Evolutionary conservation across 2,888 invertebrate genomes (phyloP), one percentile per base, ranked within the genome.

Genomic region (Andrena bucephala): DNA sequence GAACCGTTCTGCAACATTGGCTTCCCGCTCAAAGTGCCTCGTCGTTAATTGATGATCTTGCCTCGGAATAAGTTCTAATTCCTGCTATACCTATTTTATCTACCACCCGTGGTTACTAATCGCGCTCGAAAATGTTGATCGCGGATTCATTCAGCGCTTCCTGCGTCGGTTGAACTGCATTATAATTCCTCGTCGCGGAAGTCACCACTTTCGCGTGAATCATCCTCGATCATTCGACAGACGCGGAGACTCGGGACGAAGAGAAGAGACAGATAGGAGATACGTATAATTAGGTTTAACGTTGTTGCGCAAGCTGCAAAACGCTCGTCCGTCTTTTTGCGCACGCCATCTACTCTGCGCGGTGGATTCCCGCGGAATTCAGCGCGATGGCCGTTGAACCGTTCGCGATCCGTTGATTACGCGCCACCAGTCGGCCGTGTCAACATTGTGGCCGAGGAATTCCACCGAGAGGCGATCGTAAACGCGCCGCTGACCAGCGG

Each of bases 161-260:
- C 77, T 73, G 74, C 20, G 29, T 20, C 29, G 8, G 16, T 13
- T 8, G 36, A 8, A 20, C 68, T 16, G 10, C 57, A 13, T 65
- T 79, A 50, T 76, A 76, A 79, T 79, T 79, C 65, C 57, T 65
- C 59, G 13, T n/a, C 54, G 52, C 31, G 71, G 48, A 62, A 59
- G 66, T 70, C 48, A 67, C 66, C 54, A 67, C 77, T 79, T 79
- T 76, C 31, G 50, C 36, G 69, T 63, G 59, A 79, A 79, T 79
- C 76, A 76, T 76, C 69, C 57, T 76, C 57, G 77, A 76, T 76
- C 68, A 76, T 54, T 59, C 29, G 57, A 59, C 63, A n/a, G 57
- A 75, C 62, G 54, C 63, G 31, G 33, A 68, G 24, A 52, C 67
- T 24, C 24, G 54, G 36, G 54, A 27, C 27, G 57, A 10, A 10